These are phyloP conservation scores for Dysdera silvatica DNA, from an alignment of 1,140 invertebrate species.

Conservation along the genomic window DNA sequence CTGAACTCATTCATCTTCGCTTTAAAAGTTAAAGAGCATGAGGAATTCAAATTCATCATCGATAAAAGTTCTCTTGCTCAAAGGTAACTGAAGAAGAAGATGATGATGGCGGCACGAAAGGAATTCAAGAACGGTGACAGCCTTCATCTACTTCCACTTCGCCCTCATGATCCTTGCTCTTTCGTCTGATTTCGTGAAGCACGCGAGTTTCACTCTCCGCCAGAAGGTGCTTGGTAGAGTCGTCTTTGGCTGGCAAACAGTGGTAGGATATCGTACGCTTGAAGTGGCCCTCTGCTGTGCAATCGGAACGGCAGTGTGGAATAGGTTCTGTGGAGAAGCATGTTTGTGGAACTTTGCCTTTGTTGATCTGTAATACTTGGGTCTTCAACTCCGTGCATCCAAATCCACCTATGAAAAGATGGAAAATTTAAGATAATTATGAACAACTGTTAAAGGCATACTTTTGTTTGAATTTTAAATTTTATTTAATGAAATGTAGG, in stretches of 20 bases:
- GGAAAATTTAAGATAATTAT: not conserved
- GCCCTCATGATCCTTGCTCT: conserved; percentile 18
- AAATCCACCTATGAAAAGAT: conserved; percentile 4
- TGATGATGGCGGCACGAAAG: too few species aligned
- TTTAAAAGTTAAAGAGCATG: too few species aligned
- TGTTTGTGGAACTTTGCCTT: conserved; percentile 1
- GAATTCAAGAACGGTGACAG: not conserved
- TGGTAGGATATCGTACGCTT: conserved; percentile 16
- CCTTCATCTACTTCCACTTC: conserved; percentile 15
- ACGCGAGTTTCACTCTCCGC: not conserved
- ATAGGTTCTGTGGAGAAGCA: conserved; percentile 22
- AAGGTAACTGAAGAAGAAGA: too few species aligned
- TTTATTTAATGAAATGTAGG: not conserved
- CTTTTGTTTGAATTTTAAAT: not conserved
- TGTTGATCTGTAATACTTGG: not conserved
- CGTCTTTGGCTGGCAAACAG: conserved; percentile 18
- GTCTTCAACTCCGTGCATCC: conserved; percentile 5
- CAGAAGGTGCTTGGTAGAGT: conserved; percentile 8
- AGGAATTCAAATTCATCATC: too few species aligned
- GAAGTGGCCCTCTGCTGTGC: not conserved
- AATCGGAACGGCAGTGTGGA: conserved; percentile 9
- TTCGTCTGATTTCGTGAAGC: conserved; percentile 17
- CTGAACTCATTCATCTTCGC: too few species aligned
- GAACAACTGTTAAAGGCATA: not conserved
- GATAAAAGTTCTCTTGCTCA: too few species aligned